Conservation (phyloP, 2,113 vertebrate genomes). For the Geothlypis trichas region DNA sequence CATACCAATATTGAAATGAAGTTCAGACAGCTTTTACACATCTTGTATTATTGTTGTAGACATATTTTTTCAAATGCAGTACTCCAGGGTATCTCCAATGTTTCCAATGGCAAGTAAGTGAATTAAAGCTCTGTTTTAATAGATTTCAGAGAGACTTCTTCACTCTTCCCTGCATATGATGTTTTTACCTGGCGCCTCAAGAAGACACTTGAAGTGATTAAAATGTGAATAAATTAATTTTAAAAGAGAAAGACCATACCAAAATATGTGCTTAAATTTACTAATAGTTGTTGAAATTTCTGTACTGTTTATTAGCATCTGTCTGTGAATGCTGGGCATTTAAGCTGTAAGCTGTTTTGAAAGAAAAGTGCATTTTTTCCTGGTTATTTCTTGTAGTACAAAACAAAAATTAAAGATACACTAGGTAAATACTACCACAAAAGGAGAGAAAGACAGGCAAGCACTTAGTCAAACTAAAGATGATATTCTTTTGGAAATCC, state of each 20-base stretch:
- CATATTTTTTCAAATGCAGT: background rate
- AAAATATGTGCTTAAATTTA: background rate
- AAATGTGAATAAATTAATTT: background rate
- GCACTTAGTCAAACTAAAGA: background rate
- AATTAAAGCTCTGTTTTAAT: background rate
- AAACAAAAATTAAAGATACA: background rate
- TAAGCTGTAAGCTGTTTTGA: background rate
- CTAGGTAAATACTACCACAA: background rate
- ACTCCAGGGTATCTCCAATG: background rate
- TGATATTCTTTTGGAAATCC: background rate
- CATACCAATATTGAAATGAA: background rate
- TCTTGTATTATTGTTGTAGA: background rate
- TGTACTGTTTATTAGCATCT: background rate
- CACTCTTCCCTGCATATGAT: background rate
- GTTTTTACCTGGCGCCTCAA: background rate
- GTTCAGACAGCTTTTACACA: background rate
- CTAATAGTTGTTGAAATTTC: background rate
- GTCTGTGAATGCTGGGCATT: rapidly evolving
- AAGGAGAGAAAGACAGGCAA: background rate
- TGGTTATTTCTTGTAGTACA: background rate
- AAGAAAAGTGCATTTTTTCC: background rate
- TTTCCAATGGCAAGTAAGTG: background rate
- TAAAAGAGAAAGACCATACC: background rate
- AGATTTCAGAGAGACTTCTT: background rate
- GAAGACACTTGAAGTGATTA: background rate